phyloP scores from a whole-genome alignment of 2,797 vertebrate genomes.

The Rhinogobio ventralis region DNA sequence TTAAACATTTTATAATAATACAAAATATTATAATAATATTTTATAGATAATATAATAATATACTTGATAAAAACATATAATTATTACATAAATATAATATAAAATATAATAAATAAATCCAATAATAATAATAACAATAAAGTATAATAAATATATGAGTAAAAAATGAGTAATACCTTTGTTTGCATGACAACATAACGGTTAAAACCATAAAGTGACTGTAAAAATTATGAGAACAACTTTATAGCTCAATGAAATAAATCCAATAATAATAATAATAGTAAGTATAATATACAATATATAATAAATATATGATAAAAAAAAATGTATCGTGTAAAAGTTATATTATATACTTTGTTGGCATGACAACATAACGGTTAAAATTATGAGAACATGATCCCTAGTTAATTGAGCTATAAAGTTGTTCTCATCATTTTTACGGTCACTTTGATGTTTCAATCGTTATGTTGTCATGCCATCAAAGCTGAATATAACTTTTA shows the following conservation, averaged over 20 bases:
- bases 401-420: neutral
- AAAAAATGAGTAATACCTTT: neutral
- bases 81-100: neutral
- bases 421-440: too few species aligned
- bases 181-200: neutral
- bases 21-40: neutral
- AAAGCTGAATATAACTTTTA: too few species aligned
- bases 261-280: too few species aligned
- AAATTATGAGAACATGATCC: too few species aligned
- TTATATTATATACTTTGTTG: too few species aligned
- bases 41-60: neutral
- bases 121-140: neutral
- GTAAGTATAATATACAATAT: too few species aligned
- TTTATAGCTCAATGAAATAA: neutral
- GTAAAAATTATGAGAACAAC: neutral
- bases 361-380: too few species aligned
- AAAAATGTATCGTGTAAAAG: too few species aligned
- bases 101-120: neutral
- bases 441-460: neutral
- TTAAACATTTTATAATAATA: neutral
- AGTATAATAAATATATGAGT: neutral
- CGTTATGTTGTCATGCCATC: too few species aligned
- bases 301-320: too few species aligned
- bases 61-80: neutral
- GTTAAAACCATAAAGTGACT: neutral